phyloP scores from a whole-genome alignment of 2,888 invertebrate genomes.

The Pelosia muscerda region DNA sequence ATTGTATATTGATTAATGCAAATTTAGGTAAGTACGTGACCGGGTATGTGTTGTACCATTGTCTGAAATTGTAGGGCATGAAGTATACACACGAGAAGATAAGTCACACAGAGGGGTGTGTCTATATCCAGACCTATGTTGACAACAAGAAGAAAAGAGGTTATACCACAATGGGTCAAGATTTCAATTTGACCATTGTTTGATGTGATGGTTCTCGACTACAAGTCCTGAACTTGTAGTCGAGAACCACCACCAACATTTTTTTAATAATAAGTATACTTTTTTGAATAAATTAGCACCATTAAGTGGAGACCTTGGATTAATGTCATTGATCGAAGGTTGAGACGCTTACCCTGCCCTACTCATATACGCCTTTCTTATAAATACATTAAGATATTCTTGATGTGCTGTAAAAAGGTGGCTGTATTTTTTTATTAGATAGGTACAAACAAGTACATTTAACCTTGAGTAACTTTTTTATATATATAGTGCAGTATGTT shows the following conservation, averaged over 20 bases:
- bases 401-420: too few species aligned
- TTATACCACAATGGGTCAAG: background rate
- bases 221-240: too few species aligned
- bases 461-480: too few species aligned
- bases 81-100: background rate
- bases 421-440: too few species aligned
- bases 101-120: slow-evolving; percentile 17
- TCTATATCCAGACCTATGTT: slow-evolving; percentile 4
- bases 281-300: background rate
- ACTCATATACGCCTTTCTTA: background rate
- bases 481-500: too few species aligned
- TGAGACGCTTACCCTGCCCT: background rate
- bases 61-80: slow-evolving; percentile 18
- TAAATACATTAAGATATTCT: too few species aligned
- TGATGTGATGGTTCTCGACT: too few species aligned
- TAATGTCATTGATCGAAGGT: background rate
- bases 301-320: background rate
- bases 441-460: too few species aligned
- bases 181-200: background rate
- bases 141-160: background rate
- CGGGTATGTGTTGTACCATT: background rate
- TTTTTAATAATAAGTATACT: too few species aligned
- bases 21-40: slow-evolving; percentile 27
- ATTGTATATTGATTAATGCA: slow-evolving; percentile 42
- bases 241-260: too few species aligned